phyloP scores from a whole-genome alignment of 2,888 invertebrate species.

The Sylvicola cinctus region DNA sequence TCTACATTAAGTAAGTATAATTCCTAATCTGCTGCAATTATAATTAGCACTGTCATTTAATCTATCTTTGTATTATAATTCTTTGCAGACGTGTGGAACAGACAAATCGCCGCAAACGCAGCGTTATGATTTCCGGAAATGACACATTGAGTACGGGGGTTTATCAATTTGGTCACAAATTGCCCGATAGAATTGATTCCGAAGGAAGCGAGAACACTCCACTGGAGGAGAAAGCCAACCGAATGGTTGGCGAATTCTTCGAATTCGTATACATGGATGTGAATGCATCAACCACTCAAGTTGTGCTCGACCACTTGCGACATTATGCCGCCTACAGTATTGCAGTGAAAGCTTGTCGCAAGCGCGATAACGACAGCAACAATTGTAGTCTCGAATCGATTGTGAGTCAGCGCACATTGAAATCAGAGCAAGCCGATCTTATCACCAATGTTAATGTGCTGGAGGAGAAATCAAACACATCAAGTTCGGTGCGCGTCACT shows the following conservation, averaged over 20 bases:
- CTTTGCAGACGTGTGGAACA: background rate
- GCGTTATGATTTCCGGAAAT: background rate
- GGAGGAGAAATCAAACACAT: too few relatives aligned
- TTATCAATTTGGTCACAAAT: background rate
- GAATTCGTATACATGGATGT: slow-evolving; percentile 12
- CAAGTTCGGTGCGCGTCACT: slow-evolving; percentile 19
- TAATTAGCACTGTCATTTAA: background rate
- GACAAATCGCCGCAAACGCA: background rate
- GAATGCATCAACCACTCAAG: slow-evolving; percentile 20
- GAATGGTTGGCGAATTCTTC: slow-evolving; percentile 11
- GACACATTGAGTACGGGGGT: background rate
- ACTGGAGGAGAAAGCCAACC: background rate
- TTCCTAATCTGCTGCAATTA: too few relatives aligned
- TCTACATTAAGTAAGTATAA: slow-evolving; percentile 27
- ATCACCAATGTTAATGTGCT: slow-evolving; percentile 29
- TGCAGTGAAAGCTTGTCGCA: slow-evolving; percentile 57
- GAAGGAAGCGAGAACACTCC: background rate
- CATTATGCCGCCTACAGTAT: slow-evolving; percentile 65
- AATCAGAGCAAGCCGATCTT: slow-evolving; percentile 43
- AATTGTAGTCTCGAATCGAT: slow-evolving; percentile 33
- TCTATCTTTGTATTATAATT: background rate
- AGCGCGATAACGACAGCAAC: slow-evolving; percentile 22
- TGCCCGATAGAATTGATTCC: background rate
- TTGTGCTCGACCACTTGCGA: slow-evolving; percentile 38
- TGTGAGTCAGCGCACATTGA: slow-evolving; percentile 27